phyloP scores from a whole-genome alignment of 2,797 vertebrate species.

The Myiothlypis chrysogaster region DNA sequence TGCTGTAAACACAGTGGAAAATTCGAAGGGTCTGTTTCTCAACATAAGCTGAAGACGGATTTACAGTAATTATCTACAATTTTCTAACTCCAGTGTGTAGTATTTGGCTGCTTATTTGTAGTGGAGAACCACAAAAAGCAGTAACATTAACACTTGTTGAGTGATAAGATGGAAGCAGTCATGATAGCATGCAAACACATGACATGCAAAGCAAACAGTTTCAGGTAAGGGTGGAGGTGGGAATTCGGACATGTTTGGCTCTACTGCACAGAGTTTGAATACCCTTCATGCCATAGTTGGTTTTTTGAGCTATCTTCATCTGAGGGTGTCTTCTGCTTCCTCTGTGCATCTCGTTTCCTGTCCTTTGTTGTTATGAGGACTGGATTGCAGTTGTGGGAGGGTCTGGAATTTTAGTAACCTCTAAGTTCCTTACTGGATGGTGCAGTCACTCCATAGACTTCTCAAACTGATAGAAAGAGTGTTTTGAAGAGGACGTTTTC shows the following conservation, averaged over 20 bases:
- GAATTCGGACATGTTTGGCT: not conserved
- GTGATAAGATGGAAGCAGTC: not conserved
- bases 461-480: not conserved
- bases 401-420: not conserved
- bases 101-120: not conserved
- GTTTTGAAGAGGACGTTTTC: not conserved
- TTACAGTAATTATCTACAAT: not conserved
- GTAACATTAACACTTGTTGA: not conserved
- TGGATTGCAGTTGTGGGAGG: not conserved
- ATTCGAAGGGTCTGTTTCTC: not conserved
- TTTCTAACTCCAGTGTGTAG: not conserved
- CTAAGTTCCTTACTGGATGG: not conserved
- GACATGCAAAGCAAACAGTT: not conserved
- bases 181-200: not conserved
- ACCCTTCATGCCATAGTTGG: not conserved
- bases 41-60: not conserved
- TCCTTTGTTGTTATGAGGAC: not conserved
- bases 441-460: not conserved
- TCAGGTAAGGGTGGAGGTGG: not conserved
- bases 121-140: not conserved
- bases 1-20: not conserved
- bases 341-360: fast-evolving
- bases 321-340: not conserved
- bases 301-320: not conserved
- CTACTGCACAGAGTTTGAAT: not conserved